Conservation (phyloP, 2,888 invertebrate genomes). For the Mythimna impura region DNA sequence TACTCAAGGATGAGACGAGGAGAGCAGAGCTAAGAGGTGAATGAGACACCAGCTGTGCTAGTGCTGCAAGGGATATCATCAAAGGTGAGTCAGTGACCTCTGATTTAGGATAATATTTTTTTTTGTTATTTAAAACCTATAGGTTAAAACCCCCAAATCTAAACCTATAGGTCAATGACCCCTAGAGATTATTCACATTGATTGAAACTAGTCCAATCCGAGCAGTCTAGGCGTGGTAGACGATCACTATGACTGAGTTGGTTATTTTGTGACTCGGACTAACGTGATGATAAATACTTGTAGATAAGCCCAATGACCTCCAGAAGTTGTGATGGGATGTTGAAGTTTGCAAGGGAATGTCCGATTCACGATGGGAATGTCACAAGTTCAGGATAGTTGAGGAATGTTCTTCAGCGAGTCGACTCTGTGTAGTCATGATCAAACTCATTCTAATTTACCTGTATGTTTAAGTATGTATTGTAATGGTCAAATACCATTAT, state of each 20-base stretch:
- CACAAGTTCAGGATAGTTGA: too few species aligned
- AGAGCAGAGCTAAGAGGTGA: neutral
- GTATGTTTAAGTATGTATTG: too few species aligned
- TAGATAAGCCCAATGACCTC: neutral
- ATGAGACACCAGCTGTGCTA: neutral
- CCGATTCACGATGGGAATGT: too few species aligned
- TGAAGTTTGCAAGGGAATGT: neutral
- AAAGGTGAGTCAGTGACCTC: conserved; percentile 32
- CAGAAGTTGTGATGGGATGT: neutral
- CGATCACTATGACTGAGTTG: neutral
- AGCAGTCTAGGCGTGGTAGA: too few species aligned
- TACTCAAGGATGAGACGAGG: conserved; percentile 17
- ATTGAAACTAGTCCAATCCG: neutral
- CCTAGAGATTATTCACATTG: neutral
- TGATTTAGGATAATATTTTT: neutral
- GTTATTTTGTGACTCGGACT: neutral
- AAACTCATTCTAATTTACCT: too few species aligned
- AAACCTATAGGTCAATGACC: neutral
- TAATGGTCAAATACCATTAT: too few species aligned
- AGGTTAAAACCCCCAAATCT: too few species aligned
- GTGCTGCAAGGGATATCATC: neutral
- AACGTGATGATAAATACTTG: too few species aligned
- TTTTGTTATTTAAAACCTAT: neutral
- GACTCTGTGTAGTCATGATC: too few species aligned
- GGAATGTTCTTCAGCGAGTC: too few species aligned